phyloP scores from a whole-genome alignment of 2,797 vertebrate genomes.

The Myoxocephalus aenaeus region DNA sequence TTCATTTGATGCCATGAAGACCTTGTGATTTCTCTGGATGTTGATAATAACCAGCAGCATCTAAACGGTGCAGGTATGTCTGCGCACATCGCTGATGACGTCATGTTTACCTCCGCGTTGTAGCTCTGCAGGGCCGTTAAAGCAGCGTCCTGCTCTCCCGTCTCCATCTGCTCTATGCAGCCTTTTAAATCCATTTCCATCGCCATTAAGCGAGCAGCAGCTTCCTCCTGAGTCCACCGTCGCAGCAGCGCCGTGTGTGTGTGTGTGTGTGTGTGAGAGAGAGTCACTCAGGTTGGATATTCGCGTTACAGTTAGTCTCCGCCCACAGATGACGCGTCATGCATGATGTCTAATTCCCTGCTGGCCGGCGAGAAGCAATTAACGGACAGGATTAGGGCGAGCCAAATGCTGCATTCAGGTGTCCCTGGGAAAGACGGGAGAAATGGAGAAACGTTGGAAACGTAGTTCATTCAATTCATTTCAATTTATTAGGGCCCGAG shows the following conservation, averaged over 20 bases:
- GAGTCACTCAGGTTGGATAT: slow-evolving; percentile 7
- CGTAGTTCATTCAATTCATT: neutral
- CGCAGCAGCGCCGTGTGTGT: neutral
- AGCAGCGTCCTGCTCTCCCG: slow-evolving; percentile 85
- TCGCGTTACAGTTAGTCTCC: slow-evolving; percentile 30
- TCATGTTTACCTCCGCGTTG: slow-evolving; percentile 88
- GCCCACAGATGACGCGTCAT: slow-evolving; percentile 37
- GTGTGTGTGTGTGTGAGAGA: neutral
- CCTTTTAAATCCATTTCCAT: slow-evolving; percentile 86
- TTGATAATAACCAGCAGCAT: neutral
- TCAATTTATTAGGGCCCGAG: no score
- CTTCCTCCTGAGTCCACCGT: slow-evolving; percentile 19
- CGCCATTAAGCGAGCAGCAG: slow-evolving; percentile 19
- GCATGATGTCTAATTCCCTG: slow-evolving; percentile 50
- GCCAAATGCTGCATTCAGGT: slow-evolving; percentile 49
- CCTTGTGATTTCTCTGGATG: neutral
- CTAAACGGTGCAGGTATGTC: neutral
- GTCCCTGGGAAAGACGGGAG: slow-evolving; percentile 6
- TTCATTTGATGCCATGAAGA: neutral
- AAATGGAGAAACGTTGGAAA: neutral
- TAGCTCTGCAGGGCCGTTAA: slow-evolving; percentile 86
- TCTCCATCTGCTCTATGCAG: slow-evolving; percentile 87
- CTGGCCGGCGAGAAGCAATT: slow-evolving; percentile 51
- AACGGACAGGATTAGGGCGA: slow-evolving; percentile 54
- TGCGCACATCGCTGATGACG: no score